These are phyloP conservation scores for Sarcophaga caerulescens DNA, from an alignment of 2,888 invertebrate genomes.

Conservation along the genomic window DNA sequence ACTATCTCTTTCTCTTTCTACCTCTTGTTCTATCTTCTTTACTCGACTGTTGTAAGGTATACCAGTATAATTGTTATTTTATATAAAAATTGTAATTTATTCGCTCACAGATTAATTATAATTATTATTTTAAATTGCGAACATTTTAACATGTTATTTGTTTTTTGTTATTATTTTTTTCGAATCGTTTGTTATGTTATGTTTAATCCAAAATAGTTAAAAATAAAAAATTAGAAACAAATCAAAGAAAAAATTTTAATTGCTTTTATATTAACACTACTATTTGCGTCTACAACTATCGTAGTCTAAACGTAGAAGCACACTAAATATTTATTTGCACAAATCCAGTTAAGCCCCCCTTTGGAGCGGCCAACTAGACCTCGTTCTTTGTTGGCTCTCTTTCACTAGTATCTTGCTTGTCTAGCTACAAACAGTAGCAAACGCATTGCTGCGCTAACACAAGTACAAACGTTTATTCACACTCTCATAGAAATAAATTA, in stretches of 20 bases:
- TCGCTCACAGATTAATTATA: too few species aligned
- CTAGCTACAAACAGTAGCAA: slow-evolving; percentile 48
- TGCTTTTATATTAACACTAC: neutral
- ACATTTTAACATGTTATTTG: too few species aligned
- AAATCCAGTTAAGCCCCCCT: slow-evolving; percentile 54
- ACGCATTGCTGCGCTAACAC: slow-evolving; percentile 43
- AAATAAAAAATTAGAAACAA: neutral
- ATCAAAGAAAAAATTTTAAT: neutral
- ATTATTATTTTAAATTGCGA: too few species aligned
- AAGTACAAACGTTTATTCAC: neutral
- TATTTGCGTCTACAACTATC: slow-evolving; percentile 71
- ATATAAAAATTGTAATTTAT: too few species aligned
- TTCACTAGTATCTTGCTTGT: slow-evolving; percentile 39
- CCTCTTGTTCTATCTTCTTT: neutral
- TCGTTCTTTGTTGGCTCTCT: slow-evolving; percentile 8
- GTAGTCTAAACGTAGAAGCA: slow-evolving; percentile 75
- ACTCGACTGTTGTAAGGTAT: neutral
- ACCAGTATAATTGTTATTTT: too few species aligned
- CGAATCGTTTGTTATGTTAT: too few species aligned
- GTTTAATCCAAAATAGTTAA: too few species aligned
- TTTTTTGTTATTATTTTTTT: too few species aligned
- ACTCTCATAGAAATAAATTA: neutral
- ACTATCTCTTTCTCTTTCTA: neutral
- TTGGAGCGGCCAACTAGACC: slow-evolving; percentile 36
- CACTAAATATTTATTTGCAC: slow-evolving; percentile 71